Percentiles rank a stretch among this genome's conserved stretches.
Conservation (phyloP, 1,140 invertebrate species). For the Drosophila repleta region DNA sequence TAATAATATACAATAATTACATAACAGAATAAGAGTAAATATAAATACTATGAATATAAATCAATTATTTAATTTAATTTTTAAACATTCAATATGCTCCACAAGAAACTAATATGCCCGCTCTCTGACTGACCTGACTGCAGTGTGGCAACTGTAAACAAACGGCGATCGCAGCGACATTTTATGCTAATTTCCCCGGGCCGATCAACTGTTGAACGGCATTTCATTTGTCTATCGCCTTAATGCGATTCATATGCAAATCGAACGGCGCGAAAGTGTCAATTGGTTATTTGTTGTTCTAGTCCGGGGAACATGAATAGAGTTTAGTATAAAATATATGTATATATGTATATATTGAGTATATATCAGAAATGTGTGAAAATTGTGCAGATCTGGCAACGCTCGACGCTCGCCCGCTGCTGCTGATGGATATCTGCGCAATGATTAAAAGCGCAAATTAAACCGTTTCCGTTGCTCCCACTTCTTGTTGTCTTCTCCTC, state of each 20-base stretch:
- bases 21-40: too few relatives aligned
- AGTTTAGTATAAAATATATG: too few relatives aligned
- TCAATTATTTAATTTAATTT: too few relatives aligned
- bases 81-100: too few relatives aligned
- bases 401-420: neutral
- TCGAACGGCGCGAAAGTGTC: constrained; percentile 41
- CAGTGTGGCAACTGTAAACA: constrained; percentile 5
- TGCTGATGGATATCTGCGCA: constrained; percentile 3
- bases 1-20: too few relatives aligned
- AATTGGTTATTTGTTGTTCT: constrained; percentile 34
- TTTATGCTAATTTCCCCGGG: constrained; percentile 25
- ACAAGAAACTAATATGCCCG: neutral
- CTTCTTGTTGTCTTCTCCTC: constrained; percentile 1
- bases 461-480: constrained; percentile 4
- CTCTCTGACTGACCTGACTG: neutral
- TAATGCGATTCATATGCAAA: constrained; percentile 42
- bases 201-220: constrained; percentile 27
- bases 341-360: too few relatives aligned
- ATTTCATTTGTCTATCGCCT: constrained; percentile 34
- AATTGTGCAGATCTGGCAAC: constrained; percentile 1
- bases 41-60: too few relatives aligned
- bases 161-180: constrained; percentile 15
- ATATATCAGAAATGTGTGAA: neutral
- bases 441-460: constrained; percentile 23
- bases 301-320: neutral